Evolutionary conservation across 2,797 vertebrate species (phyloP).

Genomic region (Ciconia nigra): DNA sequence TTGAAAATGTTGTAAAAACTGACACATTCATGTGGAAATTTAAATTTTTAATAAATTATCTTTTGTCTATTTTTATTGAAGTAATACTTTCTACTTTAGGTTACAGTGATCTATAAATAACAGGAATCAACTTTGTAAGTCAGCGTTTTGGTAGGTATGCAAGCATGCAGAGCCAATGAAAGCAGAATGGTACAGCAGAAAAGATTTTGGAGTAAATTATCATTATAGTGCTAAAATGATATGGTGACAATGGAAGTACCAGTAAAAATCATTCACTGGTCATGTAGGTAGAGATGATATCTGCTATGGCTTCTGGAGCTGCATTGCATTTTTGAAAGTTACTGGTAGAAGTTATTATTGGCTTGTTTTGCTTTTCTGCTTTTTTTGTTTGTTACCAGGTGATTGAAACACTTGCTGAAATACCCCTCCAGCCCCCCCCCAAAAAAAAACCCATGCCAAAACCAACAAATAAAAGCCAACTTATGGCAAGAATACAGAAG

Average conservation of each 20-base stretch:
- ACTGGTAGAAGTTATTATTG: background rate
- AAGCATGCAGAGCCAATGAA: background rate
- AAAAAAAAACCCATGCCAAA: background rate
- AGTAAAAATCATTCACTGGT: background rate
- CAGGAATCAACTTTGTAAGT: background rate
- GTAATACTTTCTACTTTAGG: background rate
- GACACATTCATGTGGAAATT: background rate
- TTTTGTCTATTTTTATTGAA: background rate
- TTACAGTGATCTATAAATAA: background rate
- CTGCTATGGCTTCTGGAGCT: background rate
- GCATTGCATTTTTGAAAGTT: background rate
- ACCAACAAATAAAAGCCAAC: fast-evolving
- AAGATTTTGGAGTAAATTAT: background rate
- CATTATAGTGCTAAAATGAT: background rate
- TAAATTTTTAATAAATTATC: background rate
- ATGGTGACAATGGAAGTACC: background rate
- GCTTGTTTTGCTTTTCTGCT: background rate
- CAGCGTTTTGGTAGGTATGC: background rate
- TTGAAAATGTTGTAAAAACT: background rate
- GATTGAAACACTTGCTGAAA: background rate
- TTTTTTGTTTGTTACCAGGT: background rate
- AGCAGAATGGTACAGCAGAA: background rate
- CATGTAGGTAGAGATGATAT: background rate
- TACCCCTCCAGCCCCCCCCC: no score
- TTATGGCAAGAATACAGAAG: background rate